phyloP scores from a whole-genome alignment of 92 coral and sea anemone genomes.

The Porites cylindrica region DNA sequence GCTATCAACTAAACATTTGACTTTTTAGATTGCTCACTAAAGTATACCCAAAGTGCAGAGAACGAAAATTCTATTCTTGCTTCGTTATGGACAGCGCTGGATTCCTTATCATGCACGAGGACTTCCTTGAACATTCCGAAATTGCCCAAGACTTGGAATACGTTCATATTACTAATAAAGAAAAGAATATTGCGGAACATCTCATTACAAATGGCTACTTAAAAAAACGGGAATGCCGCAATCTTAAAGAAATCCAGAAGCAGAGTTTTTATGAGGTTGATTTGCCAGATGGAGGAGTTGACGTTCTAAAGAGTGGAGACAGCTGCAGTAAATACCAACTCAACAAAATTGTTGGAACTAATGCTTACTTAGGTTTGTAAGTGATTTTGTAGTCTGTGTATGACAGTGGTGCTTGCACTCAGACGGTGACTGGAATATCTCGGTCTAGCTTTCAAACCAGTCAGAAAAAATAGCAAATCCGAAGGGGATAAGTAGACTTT shows the following conservation, averaged over 20 bases:
- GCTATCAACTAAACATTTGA: no score
- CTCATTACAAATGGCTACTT: conserved; percentile 47
- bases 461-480: no score
- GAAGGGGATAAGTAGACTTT: no score
- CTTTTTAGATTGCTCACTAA: conserved; percentile 52
- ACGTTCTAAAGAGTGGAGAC: conserved; percentile 1
- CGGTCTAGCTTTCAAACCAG: no score
- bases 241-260: conserved; percentile 32
- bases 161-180: conserved; percentile 61
- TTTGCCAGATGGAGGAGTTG: conserved; percentile 2
- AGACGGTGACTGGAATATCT: no score
- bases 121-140: conserved; percentile 52
- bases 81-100: conserved; percentile 74
- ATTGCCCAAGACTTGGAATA: conserved; percentile 42
- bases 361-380: conserved; percentile 57
- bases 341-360: conserved; percentile 37
- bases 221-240: conserved; percentile 48
- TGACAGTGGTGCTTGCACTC: no score
- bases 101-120: conserved; percentile 68
- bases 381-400: background rate
- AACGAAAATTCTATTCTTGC: conserved; percentile 39
- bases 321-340: conserved; percentile 52
- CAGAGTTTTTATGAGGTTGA: conserved; percentile 72
- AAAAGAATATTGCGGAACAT: conserved; percentile 62
- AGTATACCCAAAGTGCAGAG: conserved; percentile 58